Base-by-base conservation (phyloP, 1,140 invertebrate genomes). In the Ceratitis capitata region DNA sequence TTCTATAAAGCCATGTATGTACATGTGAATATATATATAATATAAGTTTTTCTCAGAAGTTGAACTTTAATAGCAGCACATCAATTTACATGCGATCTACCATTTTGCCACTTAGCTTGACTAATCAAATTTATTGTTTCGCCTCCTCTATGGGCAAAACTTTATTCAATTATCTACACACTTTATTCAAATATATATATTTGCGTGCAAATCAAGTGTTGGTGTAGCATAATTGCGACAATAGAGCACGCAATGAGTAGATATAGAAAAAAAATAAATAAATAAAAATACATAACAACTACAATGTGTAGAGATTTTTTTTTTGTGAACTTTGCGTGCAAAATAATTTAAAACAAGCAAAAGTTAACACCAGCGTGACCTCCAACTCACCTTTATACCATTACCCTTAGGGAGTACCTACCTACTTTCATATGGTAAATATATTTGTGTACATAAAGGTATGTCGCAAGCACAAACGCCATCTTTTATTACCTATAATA, bases 41-140 rank as follows among this genome's bases (percentile, higher is more conserved):
- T n/a, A n/a, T n/a, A n/a, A n/a, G n/a, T n/a, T n/a, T n/a, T n/a
- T n/a, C n/a, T n/a, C n/a, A n/a, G n/a, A n/a, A n/a, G n/a, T n/a
- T n/a, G n/a, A n/a, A n/a, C n/a, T 32, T 32, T 12, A 39, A 14
- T 64, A 16, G 49, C 69, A 14, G 49, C 84, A 53, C 61, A 39
- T 69, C 39, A 83, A 85, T 64, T 85, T 85, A 83, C 39, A 82
- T 85, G 78, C 85, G 85, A 83, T 64, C 82, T 64, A 56, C 29
- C 26, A n/a, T 16, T 58, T 26, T 82, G 39, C 61, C 26, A 69
- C 61, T 69, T 69, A 32, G 26, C 61, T 51, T n/a, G n/a, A 88
- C 89, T 91, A 91, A 91, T 91, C 89, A 91, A 91, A 91, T 91
- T 91, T 91, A 91, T 91, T 90, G 89, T 82, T 78, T 78, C 74